These are phyloP conservation scores for Spea hammondii DNA, from an alignment of 2,797 vertebrate species.

Conservation along the genomic window DNA sequence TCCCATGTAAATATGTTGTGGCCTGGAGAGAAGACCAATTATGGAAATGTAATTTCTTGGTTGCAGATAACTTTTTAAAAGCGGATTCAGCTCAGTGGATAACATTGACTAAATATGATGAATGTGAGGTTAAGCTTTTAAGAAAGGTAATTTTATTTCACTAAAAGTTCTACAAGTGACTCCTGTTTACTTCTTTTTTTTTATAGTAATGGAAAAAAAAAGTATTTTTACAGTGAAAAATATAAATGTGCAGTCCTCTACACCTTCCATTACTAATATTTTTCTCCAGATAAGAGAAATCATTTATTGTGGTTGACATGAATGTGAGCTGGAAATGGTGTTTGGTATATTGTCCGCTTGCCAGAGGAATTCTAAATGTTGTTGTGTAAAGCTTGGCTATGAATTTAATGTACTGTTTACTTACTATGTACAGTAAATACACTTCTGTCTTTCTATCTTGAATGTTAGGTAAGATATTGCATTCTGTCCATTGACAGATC, in stretches of 20 bases:
- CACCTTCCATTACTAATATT: background rate
- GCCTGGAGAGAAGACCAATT: no score
- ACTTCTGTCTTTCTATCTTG: background rate
- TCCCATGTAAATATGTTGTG: no score
- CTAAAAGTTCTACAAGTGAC: no score
- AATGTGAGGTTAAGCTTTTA: no score
- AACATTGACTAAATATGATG: no score
- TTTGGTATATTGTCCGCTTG: conserved; percentile 10
- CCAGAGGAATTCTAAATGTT: conserved; percentile 3
- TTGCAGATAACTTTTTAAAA: no score
- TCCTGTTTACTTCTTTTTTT: no score
- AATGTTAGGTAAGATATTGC: background rate
- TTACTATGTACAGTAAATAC: background rate
- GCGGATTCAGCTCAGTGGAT: no score
- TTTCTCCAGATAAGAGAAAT: background rate
- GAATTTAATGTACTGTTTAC: conserved; percentile 1
- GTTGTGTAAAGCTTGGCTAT: background rate
- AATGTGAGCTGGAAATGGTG: background rate
- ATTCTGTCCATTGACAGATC: background rate
- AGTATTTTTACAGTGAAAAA: no score
- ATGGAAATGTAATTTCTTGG: no score
- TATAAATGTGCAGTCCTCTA: background rate
- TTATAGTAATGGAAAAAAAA: no score
- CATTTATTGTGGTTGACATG: background rate
- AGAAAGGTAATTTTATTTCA: no score